Base-by-base conservation (phyloP, 1,140 invertebrate species). In the fruit fly (Drosophila melanogaster) region DNA sequence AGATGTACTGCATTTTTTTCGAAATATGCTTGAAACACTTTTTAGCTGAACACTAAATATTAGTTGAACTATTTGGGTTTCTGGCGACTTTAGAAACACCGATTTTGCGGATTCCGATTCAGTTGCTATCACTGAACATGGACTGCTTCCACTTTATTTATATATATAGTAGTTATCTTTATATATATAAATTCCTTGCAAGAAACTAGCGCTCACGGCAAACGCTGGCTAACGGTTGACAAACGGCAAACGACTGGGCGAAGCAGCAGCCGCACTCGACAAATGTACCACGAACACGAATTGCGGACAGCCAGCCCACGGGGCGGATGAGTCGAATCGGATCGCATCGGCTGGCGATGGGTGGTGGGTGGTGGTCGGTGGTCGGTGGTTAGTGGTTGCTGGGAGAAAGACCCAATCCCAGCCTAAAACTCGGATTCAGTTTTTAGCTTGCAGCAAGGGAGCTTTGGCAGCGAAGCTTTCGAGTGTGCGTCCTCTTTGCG, bases 221-320 rank as follows among this genome's bases (percentile, higher is more conserved):
- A 81, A 86, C 77, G 60, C 64, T 71, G 60, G 71, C 74, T 65
- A 79, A 75, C 84, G 83, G 65, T 70, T 53, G 73, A 72, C 79
- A 87, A 89, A 76, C 84, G 64, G 74, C 79, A 87, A 83, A 76
- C 84, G 83, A 89, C 84, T 89, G 77, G 64, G 74, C 65, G 57
- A 78, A 79, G 80, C 85, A 76, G 64, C 78, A 81, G 72, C 72
- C 79, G 70, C 56, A 71, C 72, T 64, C 77, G 72, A 77, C 38
- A 77, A 85, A 65, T 77, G 70, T 87, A 81, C 44, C 79, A 76
- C 75, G 75, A 71, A 73, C 72, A 57, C 58, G 14, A 40, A 35
- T 15, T 49, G 66, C 60, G 50, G 72, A 47, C 47, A 56, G 56
- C 12, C 37, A 26, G 64, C 41, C 64, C 24, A 65, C 60, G 64